Evolutionary conservation across 2,113 vertebrate genomes (phyloP).

Genomic region (Ginglymostoma cirratum): DNA sequence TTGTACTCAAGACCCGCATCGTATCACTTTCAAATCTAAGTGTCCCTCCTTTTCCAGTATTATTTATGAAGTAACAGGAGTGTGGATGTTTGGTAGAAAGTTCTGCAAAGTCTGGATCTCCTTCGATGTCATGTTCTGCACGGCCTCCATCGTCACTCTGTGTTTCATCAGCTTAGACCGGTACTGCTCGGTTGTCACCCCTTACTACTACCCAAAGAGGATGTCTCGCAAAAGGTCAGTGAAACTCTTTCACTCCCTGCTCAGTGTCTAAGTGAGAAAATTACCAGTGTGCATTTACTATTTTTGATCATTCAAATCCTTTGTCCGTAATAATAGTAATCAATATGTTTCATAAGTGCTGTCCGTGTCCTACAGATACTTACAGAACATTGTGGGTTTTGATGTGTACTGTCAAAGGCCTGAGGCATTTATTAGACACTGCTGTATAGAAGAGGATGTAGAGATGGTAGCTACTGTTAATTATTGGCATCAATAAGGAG

Average conservation of each 20-base stretch:
- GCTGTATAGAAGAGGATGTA: not conserved
- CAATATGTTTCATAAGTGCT: not conserved
- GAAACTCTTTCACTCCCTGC: not conserved
- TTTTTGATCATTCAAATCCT: not conserved
- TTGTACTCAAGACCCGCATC: not conserved
- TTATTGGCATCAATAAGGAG: not conserved
- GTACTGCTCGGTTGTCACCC: conserved; percentile 58
- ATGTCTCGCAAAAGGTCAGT: conserved; percentile 59
- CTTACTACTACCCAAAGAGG: conserved; percentile 53
- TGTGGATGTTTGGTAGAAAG: conserved; percentile 55
- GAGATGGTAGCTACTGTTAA: not conserved
- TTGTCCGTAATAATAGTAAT: not conserved
- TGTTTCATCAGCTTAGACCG: conserved; percentile 62
- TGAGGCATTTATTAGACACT: not conserved
- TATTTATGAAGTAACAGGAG: conserved; percentile 57
- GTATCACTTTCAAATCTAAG: not conserved
- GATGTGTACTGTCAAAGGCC: not conserved
- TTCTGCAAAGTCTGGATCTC: conserved; percentile 66
- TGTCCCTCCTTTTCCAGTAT: conserved; percentile 41
- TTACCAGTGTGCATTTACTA: not conserved
- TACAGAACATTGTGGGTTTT: not conserved
- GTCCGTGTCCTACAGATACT: conserved; percentile 41
- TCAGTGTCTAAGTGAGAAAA: not conserved
- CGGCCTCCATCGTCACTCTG: conserved; percentile 54
- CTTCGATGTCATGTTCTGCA: conserved; percentile 62